Conservation (phyloP, 2,797 vertebrate genomes). For the Caiman crocodilus region DNA sequence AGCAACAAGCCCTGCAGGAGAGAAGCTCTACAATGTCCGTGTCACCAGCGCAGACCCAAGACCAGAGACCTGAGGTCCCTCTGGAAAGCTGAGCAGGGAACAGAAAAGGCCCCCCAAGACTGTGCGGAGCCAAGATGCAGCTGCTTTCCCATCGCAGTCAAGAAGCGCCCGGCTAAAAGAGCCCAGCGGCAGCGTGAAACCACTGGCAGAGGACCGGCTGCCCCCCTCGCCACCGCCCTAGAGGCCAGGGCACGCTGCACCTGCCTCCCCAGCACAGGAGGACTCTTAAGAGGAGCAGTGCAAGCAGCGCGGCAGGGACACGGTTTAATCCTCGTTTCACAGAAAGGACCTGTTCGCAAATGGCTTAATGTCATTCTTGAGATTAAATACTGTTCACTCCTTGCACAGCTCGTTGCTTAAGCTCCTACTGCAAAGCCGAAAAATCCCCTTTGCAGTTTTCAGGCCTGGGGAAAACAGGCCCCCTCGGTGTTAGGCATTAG, state of each 20-base stretch:
- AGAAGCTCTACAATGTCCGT: neutral
- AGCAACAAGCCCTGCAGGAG: neutral
- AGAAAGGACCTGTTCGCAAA: slow-evolving; percentile 16
- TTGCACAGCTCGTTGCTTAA: slow-evolving; percentile 9
- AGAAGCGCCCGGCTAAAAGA: neutral
- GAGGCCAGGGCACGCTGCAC: neutral
- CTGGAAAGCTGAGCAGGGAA: no score
- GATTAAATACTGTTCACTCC: slow-evolving; percentile 36
- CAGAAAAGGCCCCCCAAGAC: neutral
- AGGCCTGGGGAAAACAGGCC: neutral
- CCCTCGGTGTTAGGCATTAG: no score
- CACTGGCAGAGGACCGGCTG: neutral
- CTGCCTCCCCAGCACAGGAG: neutral
- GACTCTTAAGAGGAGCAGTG: neutral
- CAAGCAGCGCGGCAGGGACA: slow-evolving; percentile 34
- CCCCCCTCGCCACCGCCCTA: neutral
- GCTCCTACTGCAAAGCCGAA: neutral
- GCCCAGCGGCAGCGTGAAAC: neutral
- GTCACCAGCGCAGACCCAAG: neutral
- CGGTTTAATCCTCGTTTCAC: slow-evolving; percentile 42
- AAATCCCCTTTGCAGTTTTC: neutral
- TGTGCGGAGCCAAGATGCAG: neutral
- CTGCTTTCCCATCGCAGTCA: neutral
- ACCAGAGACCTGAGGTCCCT: neutral
- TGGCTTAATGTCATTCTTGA: slow-evolving; percentile 28